A percentile compares a stretch with the other conserved stretches of the same genome.
Evolutionary conservation across 2,888 invertebrate species (phyloP).

Genomic region (Teleogryllus oceanicus): DNA sequence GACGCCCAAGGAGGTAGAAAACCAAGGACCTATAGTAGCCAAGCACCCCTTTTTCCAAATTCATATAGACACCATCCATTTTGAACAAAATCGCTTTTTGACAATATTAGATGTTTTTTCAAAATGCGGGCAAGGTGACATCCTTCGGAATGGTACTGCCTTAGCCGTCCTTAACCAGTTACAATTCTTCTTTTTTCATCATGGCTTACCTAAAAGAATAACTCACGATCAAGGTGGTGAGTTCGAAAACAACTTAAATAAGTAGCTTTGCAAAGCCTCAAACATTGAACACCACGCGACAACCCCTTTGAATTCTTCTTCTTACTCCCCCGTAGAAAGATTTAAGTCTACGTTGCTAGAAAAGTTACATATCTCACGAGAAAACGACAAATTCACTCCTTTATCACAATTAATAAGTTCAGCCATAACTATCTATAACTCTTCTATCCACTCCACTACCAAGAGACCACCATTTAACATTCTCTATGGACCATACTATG

Average conservation of each 20-base stretch:
- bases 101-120: not conserved
- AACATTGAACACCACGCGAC: not conserved
- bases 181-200: not conserved
- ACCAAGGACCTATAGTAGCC: not conserved
- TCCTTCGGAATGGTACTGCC: not conserved
- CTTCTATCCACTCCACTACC: not conserved
- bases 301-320: not conserved
- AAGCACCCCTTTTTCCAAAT: not conserved
- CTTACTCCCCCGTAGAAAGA: not conserved
- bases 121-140: not conserved
- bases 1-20: not conserved
- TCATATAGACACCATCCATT: not conserved
- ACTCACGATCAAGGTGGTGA: not conserved
- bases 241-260: not conserved
- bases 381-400: not conserved
- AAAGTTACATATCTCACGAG: not conserved
- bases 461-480: not conserved
- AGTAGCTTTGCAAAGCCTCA: not conserved
- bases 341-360: not conserved
- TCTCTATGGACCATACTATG: not conserved
- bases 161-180: not conserved
- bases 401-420: not conserved
- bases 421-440: not conserved
- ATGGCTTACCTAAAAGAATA: not conserved
- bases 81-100: not conserved